phyloP scores from a whole-genome alignment of 2,797 vertebrate genomes.

The Melanotaenia boesemani region DNA sequence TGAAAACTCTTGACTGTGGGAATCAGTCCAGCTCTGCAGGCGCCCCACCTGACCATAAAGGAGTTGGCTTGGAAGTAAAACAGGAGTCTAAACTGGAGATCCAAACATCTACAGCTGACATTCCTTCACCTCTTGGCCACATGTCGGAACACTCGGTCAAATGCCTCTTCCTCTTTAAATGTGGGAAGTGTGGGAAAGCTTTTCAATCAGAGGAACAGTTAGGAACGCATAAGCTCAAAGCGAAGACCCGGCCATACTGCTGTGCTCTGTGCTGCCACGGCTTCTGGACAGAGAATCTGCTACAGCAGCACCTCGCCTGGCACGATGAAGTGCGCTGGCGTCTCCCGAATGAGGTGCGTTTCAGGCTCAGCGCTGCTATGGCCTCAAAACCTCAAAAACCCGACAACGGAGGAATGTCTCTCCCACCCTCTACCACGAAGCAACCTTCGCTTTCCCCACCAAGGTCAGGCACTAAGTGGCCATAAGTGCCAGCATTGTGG shows the following conservation, averaged over 20 bases:
- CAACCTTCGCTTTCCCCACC: slow-evolving; percentile 2
- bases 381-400: slow-evolving; percentile 53
- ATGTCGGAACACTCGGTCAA: slow-evolving; percentile 63
- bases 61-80: slow-evolving; percentile 40
- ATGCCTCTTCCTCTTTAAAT: slow-evolving; percentile 84
- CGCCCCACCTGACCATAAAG: slow-evolving; percentile 59
- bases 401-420: slow-evolving; percentile 29
- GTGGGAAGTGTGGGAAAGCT: slow-evolving; percentile 85
- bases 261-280: slow-evolving; percentile 85
- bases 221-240: slow-evolving; percentile 72
- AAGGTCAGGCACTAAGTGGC: slow-evolving; percentile 51
- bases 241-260: slow-evolving; percentile 75
- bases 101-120: slow-evolving; percentile 37
- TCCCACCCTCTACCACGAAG: slow-evolving; percentile 9
- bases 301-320: slow-evolving; percentile 85
- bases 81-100: slow-evolving; percentile 33
- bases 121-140: slow-evolving; percentile 18
- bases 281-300: slow-evolving; percentile 84
- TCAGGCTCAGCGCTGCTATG: slow-evolving; percentile 75
- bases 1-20: slow-evolving; percentile 54
- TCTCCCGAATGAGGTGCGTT: slow-evolving; percentile 83
- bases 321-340: slow-evolving; percentile 85
- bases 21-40: slow-evolving; percentile 56
- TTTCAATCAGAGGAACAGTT: slow-evolving; percentile 82
- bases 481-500: slow-evolving; percentile 79